These are phyloP conservation scores for Hypocryptadius cinnamomeus DNA, from an alignment of 2,113 vertebrate species.

Conservation along the genomic window DNA sequence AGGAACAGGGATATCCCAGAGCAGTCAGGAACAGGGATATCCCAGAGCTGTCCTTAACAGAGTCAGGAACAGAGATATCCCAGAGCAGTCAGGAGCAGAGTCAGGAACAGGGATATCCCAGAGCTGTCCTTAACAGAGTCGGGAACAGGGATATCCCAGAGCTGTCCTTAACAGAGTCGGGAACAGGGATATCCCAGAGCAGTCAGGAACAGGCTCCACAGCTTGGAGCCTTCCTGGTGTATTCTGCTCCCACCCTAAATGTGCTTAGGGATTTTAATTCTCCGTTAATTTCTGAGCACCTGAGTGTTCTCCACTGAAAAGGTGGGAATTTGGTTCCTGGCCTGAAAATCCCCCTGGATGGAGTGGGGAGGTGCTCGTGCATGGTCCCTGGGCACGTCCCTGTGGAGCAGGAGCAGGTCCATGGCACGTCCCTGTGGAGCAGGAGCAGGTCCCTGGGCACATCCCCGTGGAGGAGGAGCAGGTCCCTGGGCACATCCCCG, in stretches of 20 bases:
- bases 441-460: no score
- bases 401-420: no score
- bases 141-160: neutral
- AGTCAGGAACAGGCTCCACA: neutral
- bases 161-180: no score
- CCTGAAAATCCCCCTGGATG: neutral
- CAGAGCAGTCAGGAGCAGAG: neutral
- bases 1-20: neutral
- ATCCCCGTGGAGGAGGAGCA: no score
- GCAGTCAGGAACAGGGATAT: neutral
- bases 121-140: no score
- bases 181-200: neutral
- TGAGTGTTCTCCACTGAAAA: rapidly evolving
- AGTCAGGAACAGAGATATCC: neutral
- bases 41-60: neutral
- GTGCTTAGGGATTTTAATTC: neutral
- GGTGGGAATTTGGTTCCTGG: neutral
- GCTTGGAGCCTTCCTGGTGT: neutral
- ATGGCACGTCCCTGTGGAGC: no score
- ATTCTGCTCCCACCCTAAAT: neutral
- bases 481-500: no score
- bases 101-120: neutral
- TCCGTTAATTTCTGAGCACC: neutral
- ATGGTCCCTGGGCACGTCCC: neutral
- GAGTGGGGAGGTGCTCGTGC: rapidly evolving